Percentiles rank a stretch among this genome's conserved stretches.
Evolutionary conservation across 1,140 invertebrate species (phyloP).

Genomic region (Tetramorium simillimum): DNA sequence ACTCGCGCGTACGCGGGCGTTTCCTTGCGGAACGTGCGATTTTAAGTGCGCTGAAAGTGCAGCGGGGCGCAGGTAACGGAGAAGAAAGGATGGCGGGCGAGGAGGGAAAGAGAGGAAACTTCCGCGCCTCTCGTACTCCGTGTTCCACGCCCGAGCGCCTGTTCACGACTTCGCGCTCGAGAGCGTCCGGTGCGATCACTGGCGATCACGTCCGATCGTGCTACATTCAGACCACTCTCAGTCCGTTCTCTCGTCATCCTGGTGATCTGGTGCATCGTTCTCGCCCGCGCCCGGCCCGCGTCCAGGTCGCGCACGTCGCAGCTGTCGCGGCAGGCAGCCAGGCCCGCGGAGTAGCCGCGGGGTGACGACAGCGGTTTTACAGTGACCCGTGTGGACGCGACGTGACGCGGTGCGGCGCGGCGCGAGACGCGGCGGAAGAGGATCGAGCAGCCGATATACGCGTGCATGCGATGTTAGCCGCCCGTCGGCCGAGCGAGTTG

Average conservation of each 20-base stretch:
- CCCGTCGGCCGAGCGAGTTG: constrained; percentile 1
- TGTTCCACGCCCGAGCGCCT: not conserved
- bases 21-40: too few relatives aligned
- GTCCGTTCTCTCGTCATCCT: not conserved
- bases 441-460: not conserved
- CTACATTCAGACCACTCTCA: too few relatives aligned
- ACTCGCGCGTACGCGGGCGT: too few relatives aligned
- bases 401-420: constrained; percentile 5
- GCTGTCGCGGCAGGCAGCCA: not conserved
- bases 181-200: constrained; percentile 3
- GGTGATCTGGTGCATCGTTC: not conserved
- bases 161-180: not conserved
- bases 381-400: not conserved
- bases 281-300: not conserved
- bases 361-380: not conserved
- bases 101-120: too few relatives aligned
- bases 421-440: not conserved
- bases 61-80: not conserved
- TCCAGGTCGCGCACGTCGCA: not conserved
- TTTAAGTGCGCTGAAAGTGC: not conserved
- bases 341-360: not conserved
- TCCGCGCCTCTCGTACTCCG: not conserved
- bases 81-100: not conserved
- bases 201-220: not conserved
- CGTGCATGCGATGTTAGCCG: constrained; percentile 53